phyloP scores from a whole-genome alignment of 1,140 invertebrate genomes.

The Gerris buenoi region DNA sequence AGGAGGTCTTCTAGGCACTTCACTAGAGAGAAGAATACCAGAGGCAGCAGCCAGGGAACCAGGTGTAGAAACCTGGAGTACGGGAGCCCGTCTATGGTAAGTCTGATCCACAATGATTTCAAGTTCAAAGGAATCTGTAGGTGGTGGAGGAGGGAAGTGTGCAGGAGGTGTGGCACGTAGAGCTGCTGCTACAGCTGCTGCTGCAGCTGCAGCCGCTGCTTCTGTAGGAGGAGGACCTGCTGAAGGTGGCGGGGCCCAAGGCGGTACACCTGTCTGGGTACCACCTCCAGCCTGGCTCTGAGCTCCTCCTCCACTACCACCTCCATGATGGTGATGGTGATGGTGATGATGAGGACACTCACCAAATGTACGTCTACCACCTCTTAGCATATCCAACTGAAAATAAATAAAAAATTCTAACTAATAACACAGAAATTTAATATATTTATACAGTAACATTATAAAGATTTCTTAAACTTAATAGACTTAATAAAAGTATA shows the following conservation, averaged over 20 bases:
- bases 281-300: not conserved
- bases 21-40: not conserved
- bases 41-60: not conserved
- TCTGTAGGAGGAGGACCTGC: not conserved
- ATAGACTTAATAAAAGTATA: no score
- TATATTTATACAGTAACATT: no score
- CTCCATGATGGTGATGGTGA: not conserved
- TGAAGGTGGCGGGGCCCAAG: not conserved
- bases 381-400: not conserved
- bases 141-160: constrained; percentile 3
- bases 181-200: constrained; percentile 4
- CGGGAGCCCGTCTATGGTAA: constrained; percentile 2
- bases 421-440: no score
- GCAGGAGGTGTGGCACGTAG: constrained; percentile 5
- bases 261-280: not conserved
- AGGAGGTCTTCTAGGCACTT: not conserved
- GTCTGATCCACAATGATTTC: not conserved
- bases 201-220: constrained; percentile 2
- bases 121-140: not conserved
- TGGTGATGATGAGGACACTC: not conserved
- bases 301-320: not conserved
- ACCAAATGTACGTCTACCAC: not conserved
- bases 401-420: not conserved
- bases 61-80: constrained; percentile 14
- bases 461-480: no score